Evolutionary conservation across 2,113 vertebrate species (phyloP).

Genomic region (Gasterosteus aculeatus): DNA sequence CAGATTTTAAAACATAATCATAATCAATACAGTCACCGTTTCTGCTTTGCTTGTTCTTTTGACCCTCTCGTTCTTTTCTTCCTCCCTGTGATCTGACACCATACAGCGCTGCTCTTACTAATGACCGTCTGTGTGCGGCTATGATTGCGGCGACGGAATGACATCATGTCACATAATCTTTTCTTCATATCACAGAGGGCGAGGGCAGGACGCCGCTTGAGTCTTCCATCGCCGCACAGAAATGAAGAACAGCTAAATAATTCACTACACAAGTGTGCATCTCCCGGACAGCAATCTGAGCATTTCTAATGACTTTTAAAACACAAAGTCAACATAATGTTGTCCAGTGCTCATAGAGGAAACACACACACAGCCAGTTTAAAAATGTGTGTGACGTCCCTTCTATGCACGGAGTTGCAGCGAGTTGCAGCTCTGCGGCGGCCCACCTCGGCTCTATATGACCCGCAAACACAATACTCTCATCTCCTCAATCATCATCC

Average conservation of each 20-base stretch:
- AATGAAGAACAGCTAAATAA: constrained; percentile 51
- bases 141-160: constrained; percentile 69
- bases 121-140: constrained; percentile 57
- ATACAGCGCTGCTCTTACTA: constrained; percentile 57
- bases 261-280: constrained; percentile 34
- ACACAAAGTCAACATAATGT: constrained; percentile 22
- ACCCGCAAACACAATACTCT: constrained; percentile 34
- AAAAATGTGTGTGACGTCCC: constrained; percentile 39
- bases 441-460: constrained; percentile 8
- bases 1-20: constrained; percentile 5
- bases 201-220: constrained; percentile 50
- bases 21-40: neutral
- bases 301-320: constrained; percentile 17
- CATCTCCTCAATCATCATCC: constrained; percentile 41
- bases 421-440: constrained; percentile 6
- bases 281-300: constrained; percentile 14
- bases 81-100: constrained; percentile 27
- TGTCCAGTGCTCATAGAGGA: constrained; percentile 10
- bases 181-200: constrained; percentile 61
- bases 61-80: constrained; percentile 5
- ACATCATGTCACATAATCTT: constrained; percentile 77
- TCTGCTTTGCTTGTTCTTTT: neutral
- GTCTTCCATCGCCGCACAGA: constrained; percentile 56
- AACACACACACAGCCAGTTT: constrained; percentile 35
- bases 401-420: constrained; percentile 22